Base-by-base conservation (phyloP, 2,113 vertebrate genomes). In the Chunga burmeisteri region DNA sequence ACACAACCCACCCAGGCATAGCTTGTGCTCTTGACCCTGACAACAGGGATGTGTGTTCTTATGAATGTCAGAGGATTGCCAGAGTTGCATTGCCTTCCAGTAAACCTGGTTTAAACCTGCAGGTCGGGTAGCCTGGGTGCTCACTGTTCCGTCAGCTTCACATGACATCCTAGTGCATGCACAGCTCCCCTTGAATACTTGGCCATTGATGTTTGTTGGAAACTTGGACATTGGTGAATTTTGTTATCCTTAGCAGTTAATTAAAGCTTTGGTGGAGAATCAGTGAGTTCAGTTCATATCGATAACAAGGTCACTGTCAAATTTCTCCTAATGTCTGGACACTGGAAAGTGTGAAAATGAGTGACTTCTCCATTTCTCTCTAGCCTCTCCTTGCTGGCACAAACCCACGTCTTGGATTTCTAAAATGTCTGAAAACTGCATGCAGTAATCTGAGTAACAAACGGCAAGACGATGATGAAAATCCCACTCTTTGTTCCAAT, bases 71-170 rank as follows among this genome's bases (percentile, higher is more conserved):
- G 34, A 78, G 17, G 67, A 86, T 52, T 50, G 10, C 10, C 32
- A 70, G 32, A 63, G 38, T 72, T 80, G 15, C n/a, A 22, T 66
- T 93, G 11, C 14, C n/a, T 77, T 74, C 67, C 52, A 78, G 38
- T 56, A 81, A 68, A 18, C 15, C 34, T 75, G 16, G 34, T 44
- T 90, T 56, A 66, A 90, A 61, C n/a, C 20, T 80, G 32, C 13
- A 46, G 49, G 14, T 11, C 0, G 0, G 30, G n/a, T 65, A 72
- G 47, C 15, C 61, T 42, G 25, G 46, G 12, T 34, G 25, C 20
- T 34, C 18, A 7, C 8, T 62, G 11, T 74, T 78, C 16, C 25
- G 42, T 75, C 55, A 62, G 25, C 63, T 93, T 84, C 23, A 19
- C 26, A 18, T 52, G 62, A 61, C 36, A 46, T 59, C 42, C 42